Evolutionary conservation across 2,113 vertebrate species (phyloP).

Genomic region (Triplophysa dalaica): DNA sequence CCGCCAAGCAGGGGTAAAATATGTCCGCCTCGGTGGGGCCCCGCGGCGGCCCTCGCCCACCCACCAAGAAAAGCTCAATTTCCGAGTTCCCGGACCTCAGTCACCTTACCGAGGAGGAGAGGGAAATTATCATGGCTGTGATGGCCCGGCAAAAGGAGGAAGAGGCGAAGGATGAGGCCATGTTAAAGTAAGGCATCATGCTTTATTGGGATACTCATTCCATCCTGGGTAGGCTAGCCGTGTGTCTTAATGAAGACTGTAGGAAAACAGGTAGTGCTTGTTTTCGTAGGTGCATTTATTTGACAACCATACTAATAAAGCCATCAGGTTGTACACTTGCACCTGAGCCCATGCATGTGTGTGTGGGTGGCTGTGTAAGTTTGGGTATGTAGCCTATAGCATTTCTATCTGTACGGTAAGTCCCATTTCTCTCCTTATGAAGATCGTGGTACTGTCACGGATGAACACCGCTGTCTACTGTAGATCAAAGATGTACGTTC

Average conservation of each 20-base stretch:
- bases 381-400: not conserved
- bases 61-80: constrained; percentile 87
- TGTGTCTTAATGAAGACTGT: not conserved
- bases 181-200: constrained; percentile 89
- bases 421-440: not conserved
- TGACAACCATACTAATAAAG: constrained; percentile 18
- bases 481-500: not conserved
- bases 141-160: constrained; percentile 96
- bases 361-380: constrained; percentile 1
- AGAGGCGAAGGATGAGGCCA: constrained; percentile 97
- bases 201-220: constrained; percentile 6
- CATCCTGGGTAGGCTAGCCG: constrained; percentile 12
- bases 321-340: constrained; percentile 21
- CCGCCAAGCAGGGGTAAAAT: constrained; percentile 73
- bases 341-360: constrained; percentile 31
- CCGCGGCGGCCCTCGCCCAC: constrained; percentile 89
- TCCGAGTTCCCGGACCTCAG: constrained; percentile 96
- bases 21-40: constrained; percentile 95
- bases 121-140: constrained; percentile 98
- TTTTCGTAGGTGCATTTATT: constrained; percentile 29
- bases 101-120: constrained; percentile 98
- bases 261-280: constrained; percentile 28
- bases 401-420: not conserved
- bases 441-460: not conserved
- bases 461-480: not conserved